Evolutionary conservation across 2,113 vertebrate genomes (phyloP).

Genomic region (Natator depressus): DNA sequence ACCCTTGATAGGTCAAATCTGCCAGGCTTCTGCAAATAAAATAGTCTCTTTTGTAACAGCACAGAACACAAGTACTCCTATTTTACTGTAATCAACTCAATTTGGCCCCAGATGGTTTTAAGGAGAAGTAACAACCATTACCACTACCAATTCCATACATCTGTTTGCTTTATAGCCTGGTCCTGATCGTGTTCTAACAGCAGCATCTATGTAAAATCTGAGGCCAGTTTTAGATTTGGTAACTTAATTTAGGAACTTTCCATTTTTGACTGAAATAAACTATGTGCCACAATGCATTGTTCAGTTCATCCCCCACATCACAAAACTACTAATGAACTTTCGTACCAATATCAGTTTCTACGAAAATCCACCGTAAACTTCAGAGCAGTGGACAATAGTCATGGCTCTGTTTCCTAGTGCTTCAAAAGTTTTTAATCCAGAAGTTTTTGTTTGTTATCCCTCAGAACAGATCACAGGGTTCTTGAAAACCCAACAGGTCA

Average conservation of each 20-base stretch:
- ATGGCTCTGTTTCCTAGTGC: not conserved
- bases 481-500: not conserved
- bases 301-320: not conserved
- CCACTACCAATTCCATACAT: conserved; percentile 55
- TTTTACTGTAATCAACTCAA: conserved; percentile 58
- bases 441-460: not conserved
- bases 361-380: not conserved
- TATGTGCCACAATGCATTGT: not conserved
- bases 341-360: not conserved
- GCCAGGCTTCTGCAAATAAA: conserved; percentile 31
- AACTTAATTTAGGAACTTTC: not conserved
- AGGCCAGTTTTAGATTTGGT: not conserved
- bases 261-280: conserved; percentile 20
- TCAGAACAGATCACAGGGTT: not conserved
- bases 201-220: conserved; percentile 26
- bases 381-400: not conserved
- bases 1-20: conserved; percentile 55
- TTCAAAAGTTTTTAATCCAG: conserved; percentile 2
- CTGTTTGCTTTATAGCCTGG: conserved; percentile 51
- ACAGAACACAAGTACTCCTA: conserved; percentile 55
- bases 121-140: conserved; percentile 53
- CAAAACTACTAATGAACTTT: not conserved
- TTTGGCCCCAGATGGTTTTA: conserved; percentile 61
- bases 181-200: conserved; percentile 47
- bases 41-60: conserved; percentile 35